phyloP scores from a whole-genome alignment of 1,140 invertebrate genomes.

The Drosophila paulistorum region DNA sequence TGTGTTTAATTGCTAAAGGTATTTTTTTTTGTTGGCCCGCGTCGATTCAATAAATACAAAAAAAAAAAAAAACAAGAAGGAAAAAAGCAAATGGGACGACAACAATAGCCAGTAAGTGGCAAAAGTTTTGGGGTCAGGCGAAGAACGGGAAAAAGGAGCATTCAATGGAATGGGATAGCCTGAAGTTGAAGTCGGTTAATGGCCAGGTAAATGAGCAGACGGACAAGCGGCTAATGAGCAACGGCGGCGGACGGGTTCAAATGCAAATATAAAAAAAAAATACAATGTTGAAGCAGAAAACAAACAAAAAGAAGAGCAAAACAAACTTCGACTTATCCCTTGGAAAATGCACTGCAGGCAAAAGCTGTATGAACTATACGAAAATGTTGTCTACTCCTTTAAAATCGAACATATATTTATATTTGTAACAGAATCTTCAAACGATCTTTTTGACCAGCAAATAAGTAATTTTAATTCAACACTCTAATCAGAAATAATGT shows the following conservation, averaged over 20 bases:
- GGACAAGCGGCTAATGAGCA: constrained; percentile 74
- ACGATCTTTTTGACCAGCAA: too few relatives aligned
- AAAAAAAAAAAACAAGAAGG: constrained; percentile 17
- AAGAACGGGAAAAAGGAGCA: too few relatives aligned
- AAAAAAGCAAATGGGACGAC: constrained; percentile 24
- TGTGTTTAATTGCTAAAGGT: constrained; percentile 68
- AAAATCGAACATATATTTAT: too few relatives aligned
- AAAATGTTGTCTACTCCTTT: too few relatives aligned
- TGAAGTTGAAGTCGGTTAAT: constrained; percentile 66
- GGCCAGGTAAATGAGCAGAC: constrained; percentile 70
- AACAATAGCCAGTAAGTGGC: constrained; percentile 72
- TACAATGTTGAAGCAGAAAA: not conserved
- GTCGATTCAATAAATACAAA: constrained; percentile 44
- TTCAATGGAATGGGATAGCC: not conserved
- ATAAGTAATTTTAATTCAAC: too few relatives aligned
- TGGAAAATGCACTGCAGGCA: not conserved
- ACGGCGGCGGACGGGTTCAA: constrained; percentile 20
- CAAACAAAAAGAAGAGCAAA: not conserved
- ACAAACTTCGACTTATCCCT: not conserved
- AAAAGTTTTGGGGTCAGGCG: constrained; percentile 62
- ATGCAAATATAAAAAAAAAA: not conserved
- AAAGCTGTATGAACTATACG: not conserved
- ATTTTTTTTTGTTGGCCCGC: constrained; percentile 22
- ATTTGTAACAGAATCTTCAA: too few relatives aligned
- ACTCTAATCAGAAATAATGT: not conserved